Evolutionary conservation across 1,140 invertebrate species (phyloP).

Genomic region (Acromyrmex charruanus): DNA sequence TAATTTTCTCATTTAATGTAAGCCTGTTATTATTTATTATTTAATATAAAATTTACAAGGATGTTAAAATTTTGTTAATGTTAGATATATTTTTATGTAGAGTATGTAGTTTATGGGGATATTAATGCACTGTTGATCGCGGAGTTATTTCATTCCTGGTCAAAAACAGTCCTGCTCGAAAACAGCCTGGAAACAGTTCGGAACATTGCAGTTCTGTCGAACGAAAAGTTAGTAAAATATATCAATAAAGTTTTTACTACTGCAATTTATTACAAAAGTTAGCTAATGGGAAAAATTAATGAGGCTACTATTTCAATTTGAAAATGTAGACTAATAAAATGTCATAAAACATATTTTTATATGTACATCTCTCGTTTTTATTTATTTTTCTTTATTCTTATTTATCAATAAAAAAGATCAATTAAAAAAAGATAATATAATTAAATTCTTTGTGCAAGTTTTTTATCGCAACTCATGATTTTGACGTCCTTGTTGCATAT

Average conservation of each 20-base stretch:
- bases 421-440: neutral
- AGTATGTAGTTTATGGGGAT: neutral
- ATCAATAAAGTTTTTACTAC: slow-evolving; percentile 38
- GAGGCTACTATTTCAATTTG: neutral
- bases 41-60: neutral
- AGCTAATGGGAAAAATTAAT: slow-evolving; percentile 10
- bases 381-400: neutral
- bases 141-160: slow-evolving; percentile 33
- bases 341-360: neutral
- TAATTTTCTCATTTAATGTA: neutral
- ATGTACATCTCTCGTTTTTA: neutral
- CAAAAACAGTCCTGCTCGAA: slow-evolving; percentile 3
- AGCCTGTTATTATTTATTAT: neutral
- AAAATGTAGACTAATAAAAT: slow-evolving; percentile 1
- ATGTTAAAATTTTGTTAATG: neutral
- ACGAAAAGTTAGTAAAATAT: slow-evolving; percentile 28
- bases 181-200: neutral
- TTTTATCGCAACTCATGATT: neutral
- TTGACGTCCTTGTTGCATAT: neutral
- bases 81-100: slow-evolving; percentile 6
- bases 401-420: neutral
- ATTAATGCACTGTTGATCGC: slow-evolving; percentile 23
- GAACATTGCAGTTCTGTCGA: slow-evolving; percentile 30
- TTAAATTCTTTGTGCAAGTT: slow-evolving; percentile 15
- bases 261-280: slow-evolving; percentile 38